phyloP scores from a whole-genome alignment of 2,113 vertebrate genomes.

The Siniperca chuatsi region DNA sequence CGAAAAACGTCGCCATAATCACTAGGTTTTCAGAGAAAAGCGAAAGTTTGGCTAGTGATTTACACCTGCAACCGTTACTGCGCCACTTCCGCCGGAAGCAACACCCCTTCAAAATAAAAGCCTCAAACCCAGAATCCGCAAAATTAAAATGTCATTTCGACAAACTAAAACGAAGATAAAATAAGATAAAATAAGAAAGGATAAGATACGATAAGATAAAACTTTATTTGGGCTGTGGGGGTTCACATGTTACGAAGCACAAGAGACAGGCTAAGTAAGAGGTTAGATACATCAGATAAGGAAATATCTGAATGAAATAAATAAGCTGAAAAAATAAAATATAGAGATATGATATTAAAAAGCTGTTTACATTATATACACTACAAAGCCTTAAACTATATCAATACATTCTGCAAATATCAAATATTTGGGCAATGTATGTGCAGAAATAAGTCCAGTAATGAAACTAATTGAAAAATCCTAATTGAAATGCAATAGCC shows the following conservation, averaged over 20 bases:
- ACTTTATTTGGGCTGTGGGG: too few relatives aligned
- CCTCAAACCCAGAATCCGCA: not conserved
- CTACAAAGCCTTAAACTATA: not conserved
- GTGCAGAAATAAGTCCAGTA: not conserved
- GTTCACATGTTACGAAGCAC: too few relatives aligned
- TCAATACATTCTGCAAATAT: not conserved
- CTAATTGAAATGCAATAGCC: not conserved
- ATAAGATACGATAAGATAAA: not conserved
- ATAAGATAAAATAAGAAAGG: not conserved
- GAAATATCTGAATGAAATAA: not conserved
- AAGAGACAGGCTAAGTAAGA: too few relatives aligned
- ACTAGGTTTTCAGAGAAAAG: not conserved
- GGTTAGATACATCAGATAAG: too few relatives aligned
- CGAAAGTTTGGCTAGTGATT: slow-evolving; percentile 35
- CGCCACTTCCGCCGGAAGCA: slow-evolving; percentile 32
- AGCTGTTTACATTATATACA: not conserved
- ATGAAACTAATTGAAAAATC: not conserved
- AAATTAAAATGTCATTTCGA: slow-evolving; percentile 14
- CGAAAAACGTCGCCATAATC: slow-evolving; percentile 86
- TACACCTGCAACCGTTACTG: not conserved
- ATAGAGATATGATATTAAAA: not conserved
- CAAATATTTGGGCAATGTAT: not conserved
- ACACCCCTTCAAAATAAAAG: slow-evolving; percentile 49
- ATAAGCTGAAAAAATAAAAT: not conserved
- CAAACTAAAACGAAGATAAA: not conserved